These are phyloP conservation scores for Crenichthys baileyi DNA, from an alignment of 2,797 vertebrate species.

Conservation along the genomic window DNA sequence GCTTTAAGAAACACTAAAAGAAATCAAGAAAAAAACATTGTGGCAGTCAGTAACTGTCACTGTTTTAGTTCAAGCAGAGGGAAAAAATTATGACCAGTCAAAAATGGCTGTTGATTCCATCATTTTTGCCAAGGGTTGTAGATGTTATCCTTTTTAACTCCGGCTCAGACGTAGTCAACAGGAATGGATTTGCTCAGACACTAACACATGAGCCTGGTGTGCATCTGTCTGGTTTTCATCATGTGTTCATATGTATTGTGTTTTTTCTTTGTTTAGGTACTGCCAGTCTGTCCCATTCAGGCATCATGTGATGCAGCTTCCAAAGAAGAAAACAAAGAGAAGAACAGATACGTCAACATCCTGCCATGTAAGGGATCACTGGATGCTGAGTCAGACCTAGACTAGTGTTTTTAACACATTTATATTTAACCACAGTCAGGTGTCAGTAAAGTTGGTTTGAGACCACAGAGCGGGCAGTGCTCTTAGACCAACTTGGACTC, in stretches of 20 bases:
- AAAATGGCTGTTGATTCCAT: too few relatives aligned
- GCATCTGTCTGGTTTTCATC: background rate
- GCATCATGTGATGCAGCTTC: conserved; percentile 96
- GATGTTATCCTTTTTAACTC: background rate
- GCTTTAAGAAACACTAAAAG: too few relatives aligned
- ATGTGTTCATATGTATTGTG: conserved; percentile 4
- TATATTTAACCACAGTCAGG: background rate
- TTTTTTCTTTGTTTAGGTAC: conserved; percentile 79
- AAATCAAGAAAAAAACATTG: too few relatives aligned
- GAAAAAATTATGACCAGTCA: too few relatives aligned
- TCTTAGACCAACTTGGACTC: too few relatives aligned
- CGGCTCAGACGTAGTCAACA: background rate
- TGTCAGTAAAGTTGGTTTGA: background rate
- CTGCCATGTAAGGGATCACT: conserved; percentile 89
- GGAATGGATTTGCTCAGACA: background rate
- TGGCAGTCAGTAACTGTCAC: too few relatives aligned
- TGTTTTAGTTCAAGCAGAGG: too few relatives aligned
- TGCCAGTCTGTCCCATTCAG: conserved; percentile 96
- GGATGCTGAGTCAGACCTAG: background rate
- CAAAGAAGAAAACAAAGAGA: conserved; percentile 99
- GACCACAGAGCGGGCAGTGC: too few relatives aligned
- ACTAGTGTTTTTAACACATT: background rate
- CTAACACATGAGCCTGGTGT: background rate
- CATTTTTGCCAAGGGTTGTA: too few relatives aligned
- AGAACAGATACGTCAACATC: conserved; percentile 99